These are phyloP conservation scores for Alouatta palliata DNA, from an alignment of 2,113 vertebrate species.

Conservation along the genomic window DNA sequence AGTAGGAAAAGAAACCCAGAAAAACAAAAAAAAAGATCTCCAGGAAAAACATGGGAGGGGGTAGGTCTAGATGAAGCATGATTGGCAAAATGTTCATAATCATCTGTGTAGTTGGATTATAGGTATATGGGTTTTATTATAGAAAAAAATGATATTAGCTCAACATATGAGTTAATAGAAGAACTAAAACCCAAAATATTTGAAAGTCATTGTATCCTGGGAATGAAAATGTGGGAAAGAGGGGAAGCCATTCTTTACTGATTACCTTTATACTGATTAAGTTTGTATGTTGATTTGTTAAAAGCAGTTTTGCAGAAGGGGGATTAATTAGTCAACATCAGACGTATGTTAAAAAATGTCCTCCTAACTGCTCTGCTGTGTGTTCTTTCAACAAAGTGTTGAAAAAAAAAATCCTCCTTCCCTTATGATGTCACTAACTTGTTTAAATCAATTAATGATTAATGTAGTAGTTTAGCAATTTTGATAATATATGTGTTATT, in stretches of 20 bases:
- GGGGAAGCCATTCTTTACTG: neutral
- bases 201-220: neutral
- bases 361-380: neutral
- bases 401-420: neutral
- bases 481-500: neutral
- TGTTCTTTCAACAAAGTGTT: no score
- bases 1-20: neutral
- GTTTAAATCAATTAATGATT: slow-evolving; percentile 23
- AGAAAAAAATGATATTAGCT: neutral
- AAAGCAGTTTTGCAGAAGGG: slow-evolving; percentile 45
- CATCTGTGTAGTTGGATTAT: slow-evolving; percentile 1
- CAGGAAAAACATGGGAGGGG: neutral
- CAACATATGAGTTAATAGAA: neutral
- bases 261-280: neutral
- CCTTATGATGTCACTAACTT: neutral
- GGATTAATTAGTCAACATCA: neutral
- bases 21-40: neutral
- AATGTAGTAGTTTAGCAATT: slow-evolving; percentile 29
- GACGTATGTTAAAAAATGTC: neutral
- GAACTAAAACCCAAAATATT: slow-evolving; percentile 18
- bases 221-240: neutral
- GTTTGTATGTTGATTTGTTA: slow-evolving; percentile 26
- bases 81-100: slow-evolving; percentile 16
- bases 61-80: neutral
- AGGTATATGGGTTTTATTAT: neutral